Conservation (phyloP, 2,113 vertebrate genomes). For the Meriones unguiculatus region DNA sequence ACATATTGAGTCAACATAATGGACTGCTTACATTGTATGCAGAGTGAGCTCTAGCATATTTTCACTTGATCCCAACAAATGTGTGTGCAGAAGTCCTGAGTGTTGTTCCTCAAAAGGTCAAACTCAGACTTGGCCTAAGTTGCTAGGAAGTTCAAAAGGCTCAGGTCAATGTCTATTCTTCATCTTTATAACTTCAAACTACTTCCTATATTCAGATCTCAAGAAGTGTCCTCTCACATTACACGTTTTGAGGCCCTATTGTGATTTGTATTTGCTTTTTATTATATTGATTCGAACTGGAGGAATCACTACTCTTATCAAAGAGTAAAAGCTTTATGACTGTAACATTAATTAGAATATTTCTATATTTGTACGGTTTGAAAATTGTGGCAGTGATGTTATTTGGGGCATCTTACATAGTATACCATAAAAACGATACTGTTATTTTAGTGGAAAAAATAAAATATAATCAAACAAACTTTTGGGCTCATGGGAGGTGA, state of each 20-base stretch:
- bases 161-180: not conserved
- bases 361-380: not conserved
- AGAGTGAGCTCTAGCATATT: conserved; percentile 2
- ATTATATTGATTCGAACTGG: not conserved
- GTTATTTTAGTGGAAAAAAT: not conserved
- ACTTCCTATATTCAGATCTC: not conserved
- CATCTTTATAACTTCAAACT: not conserved
- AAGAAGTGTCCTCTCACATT: not conserved
- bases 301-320: not conserved
- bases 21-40: not conserved
- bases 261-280: not conserved
- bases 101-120: not conserved
- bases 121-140: not conserved
- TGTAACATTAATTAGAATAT: not conserved
- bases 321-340: not conserved
- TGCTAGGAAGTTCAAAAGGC: not conserved
- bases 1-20: not conserved
- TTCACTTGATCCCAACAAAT: conserved; percentile 39
- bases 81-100: not conserved
- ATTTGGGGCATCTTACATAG: not conserved
- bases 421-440: not conserved
- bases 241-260: not conserved
- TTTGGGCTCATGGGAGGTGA: not conserved
- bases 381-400: not conserved
- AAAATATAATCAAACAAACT: not conserved